phyloP scores from a whole-genome alignment of 35 echinoderm and acorn worm species.

The Stichopus chloronotus region DNA sequence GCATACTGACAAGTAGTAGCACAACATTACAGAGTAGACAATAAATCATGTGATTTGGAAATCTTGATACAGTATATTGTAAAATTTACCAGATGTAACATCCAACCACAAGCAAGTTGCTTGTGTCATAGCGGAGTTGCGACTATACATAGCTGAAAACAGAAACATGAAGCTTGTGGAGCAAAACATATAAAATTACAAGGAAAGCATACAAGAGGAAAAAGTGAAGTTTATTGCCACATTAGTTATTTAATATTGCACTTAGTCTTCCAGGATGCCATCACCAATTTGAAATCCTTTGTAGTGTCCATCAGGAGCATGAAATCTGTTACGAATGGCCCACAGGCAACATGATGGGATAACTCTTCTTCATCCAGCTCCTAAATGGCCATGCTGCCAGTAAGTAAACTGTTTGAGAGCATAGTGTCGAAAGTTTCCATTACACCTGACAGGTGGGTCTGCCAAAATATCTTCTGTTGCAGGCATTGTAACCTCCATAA shows the following conservation, averaged over 20 bases:
- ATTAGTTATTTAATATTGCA: neutral
- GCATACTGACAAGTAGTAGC: neutral
- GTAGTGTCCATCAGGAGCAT: conserved; percentile 26
- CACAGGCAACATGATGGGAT: conserved; percentile 53
- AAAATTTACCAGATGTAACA: neutral
- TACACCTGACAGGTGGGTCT: neutral
- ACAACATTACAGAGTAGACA: conserved; percentile 9
- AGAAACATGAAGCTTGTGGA: neutral
- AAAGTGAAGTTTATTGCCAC: neutral
- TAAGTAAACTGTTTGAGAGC: conserved; percentile 27
- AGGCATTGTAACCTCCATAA: conserved; percentile 36
- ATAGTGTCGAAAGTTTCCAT: conserved; percentile 3
- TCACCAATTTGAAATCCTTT: conserved; percentile 45
- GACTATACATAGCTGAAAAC: neutral
- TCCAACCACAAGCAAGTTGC: neutral
- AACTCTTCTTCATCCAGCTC: conserved; percentile 11
- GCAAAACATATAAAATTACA: neutral
- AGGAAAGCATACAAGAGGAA: neutral
- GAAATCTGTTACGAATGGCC: conserved; percentile 16
- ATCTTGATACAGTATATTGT: neutral
- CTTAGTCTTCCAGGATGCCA: conserved; percentile 22
- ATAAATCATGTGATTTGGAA: neutral
- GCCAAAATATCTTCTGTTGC: conserved; percentile 33
- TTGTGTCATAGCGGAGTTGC: neutral
- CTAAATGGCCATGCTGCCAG: conserved; percentile 41